Conservation (phyloP, 1,140 invertebrate genomes). For the Drosophila elegans region DNA sequence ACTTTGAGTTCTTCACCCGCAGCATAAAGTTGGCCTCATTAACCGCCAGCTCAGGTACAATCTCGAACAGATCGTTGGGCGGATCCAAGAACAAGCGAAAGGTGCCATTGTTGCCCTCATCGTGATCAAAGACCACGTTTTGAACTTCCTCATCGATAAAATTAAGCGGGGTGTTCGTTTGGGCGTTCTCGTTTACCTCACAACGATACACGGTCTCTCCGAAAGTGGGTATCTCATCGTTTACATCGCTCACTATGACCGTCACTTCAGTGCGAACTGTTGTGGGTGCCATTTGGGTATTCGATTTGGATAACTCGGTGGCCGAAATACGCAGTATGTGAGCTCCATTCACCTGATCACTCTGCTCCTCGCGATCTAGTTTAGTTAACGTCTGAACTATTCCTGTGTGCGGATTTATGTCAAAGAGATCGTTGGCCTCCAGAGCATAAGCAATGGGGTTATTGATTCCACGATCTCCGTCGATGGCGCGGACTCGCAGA, state of each 20-base stretch:
- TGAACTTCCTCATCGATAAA: slow-evolving; percentile 92
- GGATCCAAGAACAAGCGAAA: slow-evolving; percentile 93
- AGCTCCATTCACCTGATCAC: slow-evolving; percentile 91
- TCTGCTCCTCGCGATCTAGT: slow-evolving; percentile 93
- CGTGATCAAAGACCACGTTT: slow-evolving; percentile 96
- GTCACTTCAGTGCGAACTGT: slow-evolving; percentile 95
- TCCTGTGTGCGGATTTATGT: slow-evolving; percentile 92
- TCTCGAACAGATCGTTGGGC: slow-evolving; percentile 93
- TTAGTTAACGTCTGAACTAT: slow-evolving; percentile 90
- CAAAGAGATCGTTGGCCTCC: slow-evolving; percentile 89
- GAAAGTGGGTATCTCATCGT: slow-evolving; percentile 96
- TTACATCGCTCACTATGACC: slow-evolving; percentile 96
- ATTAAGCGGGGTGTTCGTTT: slow-evolving; percentile 94
- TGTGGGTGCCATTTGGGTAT: slow-evolving; percentile 87
- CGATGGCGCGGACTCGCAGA: slow-evolving; percentile 94
- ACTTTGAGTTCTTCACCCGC: slow-evolving; percentile 92
- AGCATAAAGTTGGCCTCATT: slow-evolving; percentile 97
- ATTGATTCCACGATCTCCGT: slow-evolving; percentile 96
- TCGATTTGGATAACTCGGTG: slow-evolving; percentile 88
- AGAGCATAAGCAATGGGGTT: slow-evolving; percentile 94
- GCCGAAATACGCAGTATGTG: slow-evolving; percentile 94
- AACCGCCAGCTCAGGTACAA: slow-evolving; percentile 94
- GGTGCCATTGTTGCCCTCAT: slow-evolving; percentile 97
- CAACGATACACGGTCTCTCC: slow-evolving; percentile 91
- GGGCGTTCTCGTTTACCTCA: slow-evolving; percentile 96